phyloP scores from a whole-genome alignment of 2,113 vertebrate genomes.

The Scatophagus argus region DNA sequence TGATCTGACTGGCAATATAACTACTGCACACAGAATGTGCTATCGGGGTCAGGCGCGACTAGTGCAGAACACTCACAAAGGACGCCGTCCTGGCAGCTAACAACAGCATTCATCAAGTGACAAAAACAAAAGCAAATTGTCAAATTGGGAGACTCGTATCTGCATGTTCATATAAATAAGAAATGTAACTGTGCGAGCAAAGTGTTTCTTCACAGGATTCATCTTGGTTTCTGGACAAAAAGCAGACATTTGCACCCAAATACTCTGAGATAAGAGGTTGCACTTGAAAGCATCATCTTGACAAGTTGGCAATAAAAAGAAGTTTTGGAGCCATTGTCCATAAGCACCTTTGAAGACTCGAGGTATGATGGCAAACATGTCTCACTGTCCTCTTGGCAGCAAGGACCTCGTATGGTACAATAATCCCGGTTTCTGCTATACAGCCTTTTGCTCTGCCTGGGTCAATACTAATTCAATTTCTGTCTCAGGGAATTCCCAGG shows the following conservation, averaged over 20 bases:
- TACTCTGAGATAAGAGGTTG: neutral
- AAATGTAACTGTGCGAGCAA: neutral
- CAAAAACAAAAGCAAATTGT: neutral
- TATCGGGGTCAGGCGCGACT: neutral
- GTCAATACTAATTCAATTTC: slow-evolving; percentile 84
- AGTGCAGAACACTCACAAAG: too few species aligned
- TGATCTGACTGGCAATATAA: neutral
- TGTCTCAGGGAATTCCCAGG: slow-evolving; percentile 76
- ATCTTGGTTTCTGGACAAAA: neutral
- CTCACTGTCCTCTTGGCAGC: slow-evolving; percentile 56
- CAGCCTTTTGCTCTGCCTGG: slow-evolving; percentile 68
- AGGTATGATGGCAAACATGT: slow-evolving; percentile 56
- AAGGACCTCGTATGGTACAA: slow-evolving; percentile 64
- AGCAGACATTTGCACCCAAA: neutral
- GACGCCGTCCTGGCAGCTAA: neutral
- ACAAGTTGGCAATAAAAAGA: neutral
- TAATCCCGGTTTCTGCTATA: slow-evolving; percentile 72
- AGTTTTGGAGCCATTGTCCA: slow-evolving; percentile 2
- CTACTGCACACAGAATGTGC: neutral
- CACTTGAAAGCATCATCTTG: neutral
- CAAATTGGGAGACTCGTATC: neutral
- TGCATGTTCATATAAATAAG: neutral
- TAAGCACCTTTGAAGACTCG: slow-evolving; percentile 30
- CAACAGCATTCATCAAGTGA: neutral
- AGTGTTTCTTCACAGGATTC: neutral